Conservation (phyloP, 2,113 vertebrate species). For the Prionailurus bengalensis region DNA sequence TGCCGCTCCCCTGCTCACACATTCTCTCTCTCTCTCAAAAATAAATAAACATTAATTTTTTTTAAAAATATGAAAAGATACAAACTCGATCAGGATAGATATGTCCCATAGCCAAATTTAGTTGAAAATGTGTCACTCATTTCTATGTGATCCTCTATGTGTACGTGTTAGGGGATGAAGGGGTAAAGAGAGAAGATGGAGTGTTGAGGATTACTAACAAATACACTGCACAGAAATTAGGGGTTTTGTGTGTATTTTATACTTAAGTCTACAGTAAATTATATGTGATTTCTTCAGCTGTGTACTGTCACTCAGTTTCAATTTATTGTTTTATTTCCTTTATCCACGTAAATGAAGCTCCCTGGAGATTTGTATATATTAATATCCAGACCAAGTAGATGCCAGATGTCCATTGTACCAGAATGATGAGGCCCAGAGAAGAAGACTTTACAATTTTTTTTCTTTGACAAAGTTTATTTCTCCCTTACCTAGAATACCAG, state of each 20-base stretch:
- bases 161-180: not conserved
- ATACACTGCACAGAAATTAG: not conserved
- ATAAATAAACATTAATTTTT: too few species aligned
- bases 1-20: too few species aligned
- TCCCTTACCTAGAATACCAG: not conserved
- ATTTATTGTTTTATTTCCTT: conserved; percentile 28
- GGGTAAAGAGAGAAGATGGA: not conserved
- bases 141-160: not conserved
- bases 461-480: not conserved
- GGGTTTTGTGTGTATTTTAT: not conserved
- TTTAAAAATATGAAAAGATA: not conserved
- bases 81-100: not conserved
- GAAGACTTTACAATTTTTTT: not conserved
- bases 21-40: too few species aligned
- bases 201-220: not conserved
- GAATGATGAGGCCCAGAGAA: not conserved
- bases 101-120: not conserved
- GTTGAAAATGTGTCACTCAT: not conserved
- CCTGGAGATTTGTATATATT: not conserved
- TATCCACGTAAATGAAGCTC: not conserved
- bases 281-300: not conserved
- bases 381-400: conserved; percentile 2
- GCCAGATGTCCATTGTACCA: not conserved
- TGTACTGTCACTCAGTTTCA: conserved; percentile 22
- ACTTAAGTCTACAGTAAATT: not conserved